Conservation (phyloP, 1,140 invertebrate genomes). For the Aphidius gifuensis region DNA sequence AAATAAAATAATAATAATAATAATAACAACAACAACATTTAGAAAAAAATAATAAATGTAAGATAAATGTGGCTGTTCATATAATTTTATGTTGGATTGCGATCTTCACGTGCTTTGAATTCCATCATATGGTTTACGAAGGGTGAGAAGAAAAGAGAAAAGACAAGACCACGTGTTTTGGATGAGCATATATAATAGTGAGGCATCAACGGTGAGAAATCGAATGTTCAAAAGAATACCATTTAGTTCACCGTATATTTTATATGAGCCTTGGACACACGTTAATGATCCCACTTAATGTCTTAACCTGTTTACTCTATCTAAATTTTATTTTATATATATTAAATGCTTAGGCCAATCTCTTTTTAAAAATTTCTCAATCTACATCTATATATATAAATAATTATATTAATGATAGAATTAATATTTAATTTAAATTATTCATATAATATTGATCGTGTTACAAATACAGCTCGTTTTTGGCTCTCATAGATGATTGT, state of each 20-base stretch:
- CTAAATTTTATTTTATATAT: no score
- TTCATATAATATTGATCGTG: no score
- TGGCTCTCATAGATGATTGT: no score
- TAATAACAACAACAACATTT: background rate
- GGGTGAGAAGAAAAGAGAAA: background rate
- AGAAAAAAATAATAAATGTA: background rate
- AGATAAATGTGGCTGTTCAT: no score
- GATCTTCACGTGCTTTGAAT: conserved; percentile 10
- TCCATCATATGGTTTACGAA: conserved; percentile 2
- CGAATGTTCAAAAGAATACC: conserved; percentile 8
- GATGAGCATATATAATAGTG: background rate
- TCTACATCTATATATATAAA: no score
- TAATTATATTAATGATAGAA: no score
- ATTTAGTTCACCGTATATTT: background rate
- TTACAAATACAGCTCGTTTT: no score
- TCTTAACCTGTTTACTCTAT: conserved; percentile 40
- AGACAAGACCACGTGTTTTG: background rate
- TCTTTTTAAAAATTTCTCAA: no score
- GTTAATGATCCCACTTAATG: conserved; percentile 56
- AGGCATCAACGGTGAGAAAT: conserved; percentile 2
- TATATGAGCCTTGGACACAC: conserved; percentile 22
- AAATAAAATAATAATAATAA: background rate
- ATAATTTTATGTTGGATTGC: background rate
- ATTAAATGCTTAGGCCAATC: no score
- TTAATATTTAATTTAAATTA: no score